Conservation (phyloP, 1,140 invertebrate genomes). For the Monochamus saltuarius region DNA sequence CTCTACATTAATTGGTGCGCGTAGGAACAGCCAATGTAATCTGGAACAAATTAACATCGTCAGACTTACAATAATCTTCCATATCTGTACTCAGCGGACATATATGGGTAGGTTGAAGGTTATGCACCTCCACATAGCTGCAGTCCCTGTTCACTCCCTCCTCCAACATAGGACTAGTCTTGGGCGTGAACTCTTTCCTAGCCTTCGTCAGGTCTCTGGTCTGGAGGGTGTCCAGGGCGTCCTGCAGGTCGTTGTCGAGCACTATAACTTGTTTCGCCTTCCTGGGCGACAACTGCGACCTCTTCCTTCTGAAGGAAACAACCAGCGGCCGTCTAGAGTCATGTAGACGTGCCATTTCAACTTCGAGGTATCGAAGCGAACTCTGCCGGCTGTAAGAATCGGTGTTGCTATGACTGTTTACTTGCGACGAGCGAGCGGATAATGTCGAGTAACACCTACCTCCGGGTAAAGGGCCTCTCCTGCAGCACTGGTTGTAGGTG, state of each 20-base stretch:
- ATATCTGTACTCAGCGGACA: conserved; percentile 1
- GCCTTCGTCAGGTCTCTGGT: too few species aligned
- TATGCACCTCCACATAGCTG: not conserved
- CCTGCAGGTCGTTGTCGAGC: not conserved
- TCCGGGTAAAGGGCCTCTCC: too few species aligned
- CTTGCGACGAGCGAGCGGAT: conserved; percentile 42
- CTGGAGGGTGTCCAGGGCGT: too few species aligned
- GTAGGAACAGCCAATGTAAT: too few species aligned
- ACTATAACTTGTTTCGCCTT: not conserved
- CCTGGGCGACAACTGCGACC: not conserved
- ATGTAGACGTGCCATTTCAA: conserved; percentile 39
- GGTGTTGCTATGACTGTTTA: conserved; percentile 45
- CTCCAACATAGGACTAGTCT: not conserved
- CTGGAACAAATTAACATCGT: too few species aligned
- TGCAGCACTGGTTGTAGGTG: too few species aligned
- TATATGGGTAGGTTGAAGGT: conserved; percentile 1
- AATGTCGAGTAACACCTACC: conserved; percentile 39
- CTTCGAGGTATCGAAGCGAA: conserved; percentile 42
- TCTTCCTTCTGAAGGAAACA: conserved; percentile 31
- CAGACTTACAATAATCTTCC: not conserved
- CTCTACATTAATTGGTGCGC: too few species aligned
- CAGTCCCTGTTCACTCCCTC: not conserved
- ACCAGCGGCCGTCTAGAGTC: conserved; percentile 42
- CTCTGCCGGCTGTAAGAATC: conserved; percentile 42
- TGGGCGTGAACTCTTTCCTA: too few species aligned